Percentiles rank a stretch among this genome's conserved stretches.
These are phyloP conservation scores for Nemoura dubitans DNA, from an alignment of 2,888 invertebrate genomes.

Conservation along the genomic window DNA sequence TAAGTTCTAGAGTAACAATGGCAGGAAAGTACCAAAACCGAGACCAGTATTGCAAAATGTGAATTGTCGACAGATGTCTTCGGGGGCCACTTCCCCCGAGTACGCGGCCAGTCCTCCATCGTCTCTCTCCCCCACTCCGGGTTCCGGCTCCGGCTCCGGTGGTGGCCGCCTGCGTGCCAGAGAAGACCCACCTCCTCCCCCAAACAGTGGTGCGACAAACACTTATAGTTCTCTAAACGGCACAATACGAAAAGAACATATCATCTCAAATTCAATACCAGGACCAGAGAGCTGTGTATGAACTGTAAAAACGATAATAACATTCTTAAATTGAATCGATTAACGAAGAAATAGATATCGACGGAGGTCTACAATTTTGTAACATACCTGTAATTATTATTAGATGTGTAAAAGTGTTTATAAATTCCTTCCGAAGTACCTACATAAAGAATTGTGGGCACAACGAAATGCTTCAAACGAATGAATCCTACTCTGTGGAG, in stretches of 20 bases:
- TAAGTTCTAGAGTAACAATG: no score
- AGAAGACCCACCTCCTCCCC: slow-evolving; percentile 48
- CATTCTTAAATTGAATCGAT: no score
- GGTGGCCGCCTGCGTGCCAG: slow-evolving; percentile 42
- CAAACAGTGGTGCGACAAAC: slow-evolving; percentile 60
- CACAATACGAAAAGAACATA: slow-evolving; percentile 69
- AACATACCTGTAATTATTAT: background rate
- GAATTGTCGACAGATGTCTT: slow-evolving; percentile 36
- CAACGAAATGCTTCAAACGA: background rate
- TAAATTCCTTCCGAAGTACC: slow-evolving; percentile 12
- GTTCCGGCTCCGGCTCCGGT: slow-evolving; percentile 32
- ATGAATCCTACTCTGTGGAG: background rate
- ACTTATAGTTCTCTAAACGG: slow-evolving; percentile 62
- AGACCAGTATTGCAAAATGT: no score
- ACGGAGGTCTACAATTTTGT: background rate
- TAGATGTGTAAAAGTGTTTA: background rate
- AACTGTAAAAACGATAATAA: slow-evolving; percentile 52
- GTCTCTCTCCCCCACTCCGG: slow-evolving; percentile 45
- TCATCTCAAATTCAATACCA: slow-evolving; percentile 84
- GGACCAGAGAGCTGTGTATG: slow-evolving; percentile 91
- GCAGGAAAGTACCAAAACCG: no score
- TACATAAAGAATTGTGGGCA: background rate
- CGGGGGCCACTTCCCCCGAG: slow-evolving; percentile 42
- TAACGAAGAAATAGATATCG: background rate
- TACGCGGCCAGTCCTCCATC: slow-evolving; percentile 41